Base-by-base conservation (phyloP, 2,888 invertebrate genomes). In the Thymelicus sylvestris region DNA sequence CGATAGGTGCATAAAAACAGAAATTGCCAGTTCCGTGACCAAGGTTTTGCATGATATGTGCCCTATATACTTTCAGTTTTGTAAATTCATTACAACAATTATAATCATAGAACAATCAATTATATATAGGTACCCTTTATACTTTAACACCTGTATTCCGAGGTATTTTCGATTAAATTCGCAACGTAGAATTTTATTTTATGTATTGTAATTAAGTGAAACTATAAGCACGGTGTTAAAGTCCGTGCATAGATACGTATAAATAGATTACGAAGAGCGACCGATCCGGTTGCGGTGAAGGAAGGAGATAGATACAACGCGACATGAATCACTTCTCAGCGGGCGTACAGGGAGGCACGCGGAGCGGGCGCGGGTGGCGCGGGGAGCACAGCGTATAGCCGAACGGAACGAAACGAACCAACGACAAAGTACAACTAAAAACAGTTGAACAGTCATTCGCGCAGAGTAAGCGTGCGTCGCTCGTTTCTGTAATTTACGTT, bases 291-390 rank as follows among this genome's bases (percentile, higher is more conserved):
- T 91, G 92, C 90, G 90, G 89, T 85, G 92, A 92, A 92, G 91
- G 92, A 92, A 91, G 88, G 93, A 93, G 93, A 93, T 92, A 92
- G 93, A 92, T 92, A 92, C 90, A 92, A 92, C 91, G 90, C 93
- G 90, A 92, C 92, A 92, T 93, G 93, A 93, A 93, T 93, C 93
- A 93, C 93, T 93, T 92, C 90, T 90, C 88, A 88, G 87, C 86
- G 85, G 85, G 88, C 87, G 86, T 87, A 87, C 85, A 84, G 82
- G 73, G 76, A 71, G 76, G 86, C 84, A 86, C 84, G 86, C 86
- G 86, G 86, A 83, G 84, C 80, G 86, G 82, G 83, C 80, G 88
- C 82, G 85, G 85, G 85, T 83, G 78, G 88, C 80, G 88, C 81
- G 87, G 79, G 77, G 76, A 81, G 84, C 80, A 85, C 78, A 83